These are phyloP conservation scores for Lepidothrix coronata DNA, from an alignment of 2,113 vertebrate species.

Conservation along the genomic window DNA sequence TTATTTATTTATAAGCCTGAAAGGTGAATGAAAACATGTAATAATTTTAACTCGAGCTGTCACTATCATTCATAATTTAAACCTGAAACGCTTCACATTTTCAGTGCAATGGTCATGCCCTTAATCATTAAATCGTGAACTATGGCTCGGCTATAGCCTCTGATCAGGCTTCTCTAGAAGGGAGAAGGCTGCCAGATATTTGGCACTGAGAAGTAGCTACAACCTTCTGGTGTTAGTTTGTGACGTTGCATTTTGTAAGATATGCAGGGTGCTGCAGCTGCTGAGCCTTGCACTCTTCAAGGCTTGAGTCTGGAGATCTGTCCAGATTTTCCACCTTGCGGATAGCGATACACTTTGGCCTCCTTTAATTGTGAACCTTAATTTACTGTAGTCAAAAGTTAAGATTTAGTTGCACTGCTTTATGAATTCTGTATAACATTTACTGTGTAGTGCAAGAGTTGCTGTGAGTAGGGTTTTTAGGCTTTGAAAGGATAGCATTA, in stretches of 20 bases:
- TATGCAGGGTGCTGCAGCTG: not conserved
- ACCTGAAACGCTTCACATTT: not conserved
- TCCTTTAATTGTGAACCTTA: not conserved
- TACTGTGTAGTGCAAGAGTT: not conserved
- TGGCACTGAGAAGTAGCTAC: not conserved
- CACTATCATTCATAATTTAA: not conserved
- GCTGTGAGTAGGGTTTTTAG: not conserved
- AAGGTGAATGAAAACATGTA: not conserved
- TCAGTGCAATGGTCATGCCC: not conserved
- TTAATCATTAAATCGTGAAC: not conserved
- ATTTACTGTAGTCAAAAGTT: constrained; percentile 2
- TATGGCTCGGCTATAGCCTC: not conserved
- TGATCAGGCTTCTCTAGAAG: not conserved
- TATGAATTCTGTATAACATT: not conserved
- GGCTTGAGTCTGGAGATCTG: not conserved
- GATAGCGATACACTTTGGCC: not conserved
- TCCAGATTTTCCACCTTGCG: not conserved
- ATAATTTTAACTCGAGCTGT: not conserved
- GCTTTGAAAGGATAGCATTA: not conserved
- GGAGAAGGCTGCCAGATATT: not conserved
- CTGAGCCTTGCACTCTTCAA: not conserved
- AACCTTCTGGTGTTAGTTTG: not conserved
- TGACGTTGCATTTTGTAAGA: not conserved
- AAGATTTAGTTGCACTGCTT: not conserved
- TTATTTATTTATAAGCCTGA: not conserved